Evolutionary conservation across 2,113 vertebrate genomes (phyloP).

Genomic region (Pica pica): DNA sequence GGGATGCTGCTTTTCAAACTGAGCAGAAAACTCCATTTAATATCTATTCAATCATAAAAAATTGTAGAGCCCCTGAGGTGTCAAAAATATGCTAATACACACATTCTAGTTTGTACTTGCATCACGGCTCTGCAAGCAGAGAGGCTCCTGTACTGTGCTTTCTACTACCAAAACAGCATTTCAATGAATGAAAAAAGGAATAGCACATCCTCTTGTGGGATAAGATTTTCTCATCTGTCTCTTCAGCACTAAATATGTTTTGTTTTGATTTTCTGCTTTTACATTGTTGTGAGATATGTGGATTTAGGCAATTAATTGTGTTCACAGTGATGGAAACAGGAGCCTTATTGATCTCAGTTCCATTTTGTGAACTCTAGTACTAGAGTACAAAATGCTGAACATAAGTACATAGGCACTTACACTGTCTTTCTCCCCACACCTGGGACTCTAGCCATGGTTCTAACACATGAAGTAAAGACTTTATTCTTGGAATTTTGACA

Average conservation of each 20-base stretch:
- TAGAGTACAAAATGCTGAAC: background rate
- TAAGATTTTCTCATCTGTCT: background rate
- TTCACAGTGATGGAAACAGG: background rate
- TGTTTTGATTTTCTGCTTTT: background rate
- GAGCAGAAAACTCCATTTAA: background rate
- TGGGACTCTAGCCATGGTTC: background rate
- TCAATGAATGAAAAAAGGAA: background rate
- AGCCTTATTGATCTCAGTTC: background rate
- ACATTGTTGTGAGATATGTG: background rate
- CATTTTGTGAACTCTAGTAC: background rate
- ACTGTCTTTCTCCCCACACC: background rate
- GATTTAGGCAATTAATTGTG: background rate
- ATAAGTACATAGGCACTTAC: background rate
- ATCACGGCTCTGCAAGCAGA: background rate
- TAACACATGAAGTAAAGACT: background rate
- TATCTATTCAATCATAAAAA: background rate
- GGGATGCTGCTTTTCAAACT: background rate
- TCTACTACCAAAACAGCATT: background rate
- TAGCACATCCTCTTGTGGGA: background rate
- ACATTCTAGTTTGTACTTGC: background rate
- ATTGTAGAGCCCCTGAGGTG: background rate
- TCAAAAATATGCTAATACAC: background rate
- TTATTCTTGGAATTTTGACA: background rate
- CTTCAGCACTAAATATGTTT: background rate
- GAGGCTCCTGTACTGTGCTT: background rate